These are phyloP conservation scores for Leistus spinibarbis DNA, from an alignment of 2,888 invertebrate genomes.

Conservation along the genomic window DNA sequence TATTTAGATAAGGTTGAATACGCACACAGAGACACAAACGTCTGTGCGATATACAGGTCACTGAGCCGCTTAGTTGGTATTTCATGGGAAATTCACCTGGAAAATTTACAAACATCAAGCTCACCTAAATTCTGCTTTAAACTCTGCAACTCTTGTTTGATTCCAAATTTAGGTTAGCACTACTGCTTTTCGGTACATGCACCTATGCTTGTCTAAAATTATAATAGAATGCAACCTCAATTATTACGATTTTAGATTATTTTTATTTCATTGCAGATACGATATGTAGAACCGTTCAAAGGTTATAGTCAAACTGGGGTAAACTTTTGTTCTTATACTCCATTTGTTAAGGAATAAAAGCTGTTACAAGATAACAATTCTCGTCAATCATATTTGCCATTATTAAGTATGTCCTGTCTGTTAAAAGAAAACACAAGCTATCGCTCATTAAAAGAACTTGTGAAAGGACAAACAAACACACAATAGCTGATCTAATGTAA, in stretches of 20 bases:
- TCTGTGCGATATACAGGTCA: not conserved
- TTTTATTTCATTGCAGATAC: no score
- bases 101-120: slow-evolving; percentile 1
- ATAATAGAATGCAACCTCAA: no score
- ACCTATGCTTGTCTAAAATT: no score
- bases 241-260: no score
- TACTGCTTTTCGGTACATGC: no score
- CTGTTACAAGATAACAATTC: not conserved
- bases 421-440: not conserved
- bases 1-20: not conserved
- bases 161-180: no score
- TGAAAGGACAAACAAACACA: not conserved
- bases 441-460: not conserved
- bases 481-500: not conserved
- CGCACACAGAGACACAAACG: not conserved
- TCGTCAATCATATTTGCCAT: not conserved
- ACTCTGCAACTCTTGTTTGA: no score
- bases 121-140: not conserved
- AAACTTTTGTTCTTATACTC: no score
- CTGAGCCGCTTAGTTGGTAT: slow-evolving; percentile 2
- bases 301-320: no score
- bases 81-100: not conserved
- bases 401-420: no score
- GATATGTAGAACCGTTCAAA: no score
- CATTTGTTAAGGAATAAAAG: not conserved